Conservation (phyloP, 2,888 invertebrate genomes). For the Tanytarsus gracilentus region DNA sequence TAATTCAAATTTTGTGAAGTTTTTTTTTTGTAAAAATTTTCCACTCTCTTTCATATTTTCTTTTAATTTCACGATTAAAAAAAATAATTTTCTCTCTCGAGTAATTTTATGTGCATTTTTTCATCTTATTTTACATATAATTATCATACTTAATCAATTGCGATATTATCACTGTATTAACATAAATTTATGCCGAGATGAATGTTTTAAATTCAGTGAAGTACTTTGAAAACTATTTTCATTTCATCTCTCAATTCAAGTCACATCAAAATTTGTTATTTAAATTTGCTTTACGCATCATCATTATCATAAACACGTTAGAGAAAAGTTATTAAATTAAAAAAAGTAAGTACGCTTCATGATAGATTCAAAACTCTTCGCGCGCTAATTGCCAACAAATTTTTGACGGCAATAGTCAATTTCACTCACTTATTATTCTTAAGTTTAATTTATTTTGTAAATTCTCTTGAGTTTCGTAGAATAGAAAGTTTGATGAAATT, state of each 20-base stretch:
- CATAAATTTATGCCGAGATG: not conserved
- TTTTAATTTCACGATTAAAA: too few relatives aligned
- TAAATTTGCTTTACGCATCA: too few relatives aligned
- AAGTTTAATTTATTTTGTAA: not conserved
- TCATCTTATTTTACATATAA: slow-evolving; percentile 20
- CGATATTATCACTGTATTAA: slow-evolving; percentile 14
- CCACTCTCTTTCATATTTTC: too few relatives aligned
- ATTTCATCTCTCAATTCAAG: too few relatives aligned
- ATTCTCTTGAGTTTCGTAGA: not conserved
- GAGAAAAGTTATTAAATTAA: too few relatives aligned
- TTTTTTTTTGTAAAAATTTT: too few relatives aligned
- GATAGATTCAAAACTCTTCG: not conserved
- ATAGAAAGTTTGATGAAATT: not conserved
- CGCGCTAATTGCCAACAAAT: slow-evolving; percentile 16
- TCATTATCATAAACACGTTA: too few relatives aligned
- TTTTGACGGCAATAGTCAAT: slow-evolving; percentile 25
- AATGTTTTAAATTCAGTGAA: not conserved
- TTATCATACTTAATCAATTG: slow-evolving; percentile 28
- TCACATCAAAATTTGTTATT: too few relatives aligned
- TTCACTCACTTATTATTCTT: not conserved
- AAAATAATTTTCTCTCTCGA: not conserved
- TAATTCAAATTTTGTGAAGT: too few relatives aligned
- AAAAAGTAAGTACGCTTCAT: too few relatives aligned
- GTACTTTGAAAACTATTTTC: not conserved
- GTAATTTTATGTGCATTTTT: slow-evolving; percentile 29